Percentiles rank a stretch among this genome's conserved stretches.
Conservation (phyloP, 2,888 invertebrate species). For the Bruchidius siliquastri region DNA sequence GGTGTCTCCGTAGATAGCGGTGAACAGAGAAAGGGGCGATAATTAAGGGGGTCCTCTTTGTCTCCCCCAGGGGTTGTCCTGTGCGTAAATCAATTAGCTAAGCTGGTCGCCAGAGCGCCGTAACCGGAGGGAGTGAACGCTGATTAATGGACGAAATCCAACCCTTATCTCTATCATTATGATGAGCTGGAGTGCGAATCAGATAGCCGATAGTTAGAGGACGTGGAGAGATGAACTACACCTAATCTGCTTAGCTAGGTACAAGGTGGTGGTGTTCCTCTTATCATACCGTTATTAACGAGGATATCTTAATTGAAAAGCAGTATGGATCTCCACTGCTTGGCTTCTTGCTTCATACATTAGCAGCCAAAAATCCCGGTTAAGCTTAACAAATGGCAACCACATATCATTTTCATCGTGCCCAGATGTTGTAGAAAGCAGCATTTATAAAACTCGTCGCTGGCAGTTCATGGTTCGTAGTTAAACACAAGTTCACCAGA, state of each 20-base stretch:
- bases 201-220: not conserved
- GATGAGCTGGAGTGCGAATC: not conserved
- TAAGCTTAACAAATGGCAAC: no score
- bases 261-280: no score
- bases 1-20: not conserved
- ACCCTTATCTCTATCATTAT: not conserved
- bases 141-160: not conserved
- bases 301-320: no score
- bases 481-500: no score
- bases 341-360: no score
- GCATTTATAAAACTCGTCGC: no score
- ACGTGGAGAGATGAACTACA: not conserved
- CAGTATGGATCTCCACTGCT: no score
- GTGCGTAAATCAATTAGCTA: not conserved
- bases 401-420: no score
- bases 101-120: not conserved
- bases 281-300: no score
- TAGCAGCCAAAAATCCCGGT: no score
- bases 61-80: not conserved
- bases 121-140: not conserved
- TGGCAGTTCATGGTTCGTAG: no score
- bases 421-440: no score
- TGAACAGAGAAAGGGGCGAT: not conserved
- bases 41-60: not conserved
- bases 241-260: not conserved